These are phyloP conservation scores for Coelopa pilipes DNA, from an alignment of 2,888 invertebrate genomes.

Conservation along the genomic window DNA sequence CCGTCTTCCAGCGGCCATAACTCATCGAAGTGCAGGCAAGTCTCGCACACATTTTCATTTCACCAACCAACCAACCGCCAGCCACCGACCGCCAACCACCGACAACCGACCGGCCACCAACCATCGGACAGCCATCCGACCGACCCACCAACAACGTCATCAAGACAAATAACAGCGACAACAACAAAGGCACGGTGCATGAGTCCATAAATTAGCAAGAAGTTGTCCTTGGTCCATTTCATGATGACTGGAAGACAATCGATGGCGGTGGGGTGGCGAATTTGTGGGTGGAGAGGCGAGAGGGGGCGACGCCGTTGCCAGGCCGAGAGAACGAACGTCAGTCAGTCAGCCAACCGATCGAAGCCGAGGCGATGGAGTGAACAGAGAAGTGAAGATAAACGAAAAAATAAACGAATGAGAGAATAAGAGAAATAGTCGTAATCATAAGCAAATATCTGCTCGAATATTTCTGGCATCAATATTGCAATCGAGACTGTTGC, in stretches of 20 bases:
- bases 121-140: no score
- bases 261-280: not conserved
- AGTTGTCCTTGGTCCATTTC: constrained; percentile 35
- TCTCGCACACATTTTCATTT: no score
- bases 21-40: no score
- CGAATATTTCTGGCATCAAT: constrained; percentile 39
- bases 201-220: constrained; percentile 32
- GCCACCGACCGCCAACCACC: no score
- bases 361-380: not conserved
- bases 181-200: not conserved
- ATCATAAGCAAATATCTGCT: constrained; percentile 42
- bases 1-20: no score
- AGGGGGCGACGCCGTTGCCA: not conserved
- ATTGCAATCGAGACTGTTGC: constrained; percentile 18
- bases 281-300: not conserved
- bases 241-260: constrained; percentile 24
- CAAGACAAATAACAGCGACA: not conserved
- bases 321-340: no score
- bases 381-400: constrained; percentile 7
- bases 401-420: not conserved
- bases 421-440: constrained; percentile 24
- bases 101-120: no score
- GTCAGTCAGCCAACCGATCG: not conserved
- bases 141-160: not conserved
- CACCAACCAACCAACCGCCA: no score